Evolutionary conservation across 1,140 invertebrate genomes (phyloP).

Genomic region (Cotesia vestalis): DNA sequence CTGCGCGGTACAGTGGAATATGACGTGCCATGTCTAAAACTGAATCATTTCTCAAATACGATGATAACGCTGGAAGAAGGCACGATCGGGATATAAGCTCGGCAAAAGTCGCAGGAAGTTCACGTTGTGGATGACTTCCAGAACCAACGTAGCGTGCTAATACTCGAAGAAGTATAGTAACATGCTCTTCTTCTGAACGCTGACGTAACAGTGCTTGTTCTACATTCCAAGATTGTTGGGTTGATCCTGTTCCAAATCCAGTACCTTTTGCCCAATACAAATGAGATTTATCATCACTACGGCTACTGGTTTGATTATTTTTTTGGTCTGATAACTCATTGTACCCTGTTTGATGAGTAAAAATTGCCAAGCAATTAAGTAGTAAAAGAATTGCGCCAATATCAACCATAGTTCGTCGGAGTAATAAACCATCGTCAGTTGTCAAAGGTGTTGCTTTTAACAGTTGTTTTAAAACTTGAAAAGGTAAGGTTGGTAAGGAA

Average conservation of each 20-base stretch:
- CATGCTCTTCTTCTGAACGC: conserved; percentile 91
- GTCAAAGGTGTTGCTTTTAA: conserved; percentile 80
- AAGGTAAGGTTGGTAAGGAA: conserved; percentile 85
- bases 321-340: conserved; percentile 46
- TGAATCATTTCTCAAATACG: conserved; percentile 93
- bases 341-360: conserved; percentile 81
- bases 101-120: conserved; percentile 75
- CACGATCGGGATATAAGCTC: conserved; percentile 84
- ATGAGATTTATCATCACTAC: conserved; percentile 80
- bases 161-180: conserved; percentile 81
- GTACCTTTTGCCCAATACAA: conserved; percentile 95
- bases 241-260: conserved; percentile 95
- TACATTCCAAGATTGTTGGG: conserved; percentile 94
- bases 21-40: conserved; percentile 95
- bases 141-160: conserved; percentile 88
- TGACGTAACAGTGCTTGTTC: conserved; percentile 90
- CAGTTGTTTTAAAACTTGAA: conserved; percentile 83
- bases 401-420: conserved; percentile 83
- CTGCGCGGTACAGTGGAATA: conserved; percentile 88
- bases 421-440: conserved; percentile 81
- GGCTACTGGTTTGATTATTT: conserved; percentile 45
- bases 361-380: conserved; percentile 86
- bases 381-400: conserved; percentile 85
- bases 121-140: conserved; percentile 66
- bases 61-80: conserved; percentile 86